phyloP scores from a whole-genome alignment of 2,113 vertebrate species.

The Pampusana beccarii region DNA sequence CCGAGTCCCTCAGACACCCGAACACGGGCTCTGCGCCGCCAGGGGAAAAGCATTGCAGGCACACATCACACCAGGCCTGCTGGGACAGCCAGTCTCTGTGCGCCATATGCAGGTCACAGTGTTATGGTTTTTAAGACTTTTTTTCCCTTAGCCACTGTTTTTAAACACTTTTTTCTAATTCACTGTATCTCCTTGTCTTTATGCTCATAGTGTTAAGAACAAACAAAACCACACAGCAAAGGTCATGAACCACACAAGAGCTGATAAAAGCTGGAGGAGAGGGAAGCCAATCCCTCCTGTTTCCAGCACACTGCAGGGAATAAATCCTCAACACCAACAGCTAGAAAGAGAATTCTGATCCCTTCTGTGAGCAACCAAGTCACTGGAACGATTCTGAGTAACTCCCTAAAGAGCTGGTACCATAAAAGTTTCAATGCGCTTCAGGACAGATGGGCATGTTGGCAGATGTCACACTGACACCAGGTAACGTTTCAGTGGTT shows the following conservation, averaged over 20 bases:
- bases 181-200: not conserved
- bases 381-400: not conserved
- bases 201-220: rapidly evolving
- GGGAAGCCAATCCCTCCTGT: not conserved
- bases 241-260: not conserved
- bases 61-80: rapidly evolving
- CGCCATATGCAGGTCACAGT: rapidly evolving
- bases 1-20: not conserved
- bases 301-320: not conserved
- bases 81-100: rapidly evolving
- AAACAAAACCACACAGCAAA: not conserved
- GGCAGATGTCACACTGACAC: not conserved
- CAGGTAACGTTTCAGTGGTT: not conserved
- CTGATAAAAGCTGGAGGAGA: not conserved
- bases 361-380: not conserved
- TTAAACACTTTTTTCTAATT: not conserved
- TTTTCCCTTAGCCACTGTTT: not conserved
- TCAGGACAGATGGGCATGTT: not conserved
- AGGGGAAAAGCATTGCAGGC: not conserved
- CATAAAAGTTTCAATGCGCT: not conserved
- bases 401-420: not conserved
- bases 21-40: not conserved
- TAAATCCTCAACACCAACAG: not conserved
- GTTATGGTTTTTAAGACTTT: not conserved
- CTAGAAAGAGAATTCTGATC: not conserved